These are phyloP conservation scores for Steinernema feltiae DNA, from an alignment of 1,140 invertebrate species.

Conservation along the genomic window DNA sequence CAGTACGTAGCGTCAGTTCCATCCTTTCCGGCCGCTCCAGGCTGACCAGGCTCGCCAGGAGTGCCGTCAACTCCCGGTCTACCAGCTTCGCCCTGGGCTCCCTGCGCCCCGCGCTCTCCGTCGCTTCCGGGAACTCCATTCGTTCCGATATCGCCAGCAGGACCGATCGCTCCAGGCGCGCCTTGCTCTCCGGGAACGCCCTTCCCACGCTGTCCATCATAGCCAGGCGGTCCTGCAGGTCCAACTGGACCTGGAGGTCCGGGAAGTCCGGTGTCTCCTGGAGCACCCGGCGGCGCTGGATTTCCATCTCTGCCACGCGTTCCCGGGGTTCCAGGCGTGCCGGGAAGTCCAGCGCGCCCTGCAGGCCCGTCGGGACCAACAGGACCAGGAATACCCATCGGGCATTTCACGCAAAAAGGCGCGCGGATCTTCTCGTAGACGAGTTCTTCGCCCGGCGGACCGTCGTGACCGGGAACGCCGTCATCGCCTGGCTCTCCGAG, in stretches of 20 bases:
- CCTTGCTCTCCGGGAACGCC: background rate
- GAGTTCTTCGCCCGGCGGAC: background rate
- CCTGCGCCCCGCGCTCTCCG: background rate
- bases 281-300: constrained; percentile 31
- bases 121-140: background rate
- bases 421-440: background rate
- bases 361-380: constrained; percentile 26
- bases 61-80: background rate
- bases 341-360: constrained; percentile 22
- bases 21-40: background rate
- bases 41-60: background rate
- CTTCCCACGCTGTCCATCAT: constrained; percentile 16
- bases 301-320: constrained; percentile 21
- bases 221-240: constrained; percentile 37
- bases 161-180: background rate
- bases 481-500: constrained; percentile 27
- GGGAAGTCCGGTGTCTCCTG: constrained; percentile 37
- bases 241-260: constrained; percentile 34
- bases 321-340: constrained; percentile 19
- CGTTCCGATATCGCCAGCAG: background rate
- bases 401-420: constrained; percentile 24
- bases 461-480: constrained; percentile 22
- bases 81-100: background rate
- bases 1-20: background rate
- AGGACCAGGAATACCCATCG: constrained; percentile 25